Base-by-base conservation (phyloP, 1,140 invertebrate species). In the Pectinophora gossypiella region DNA sequence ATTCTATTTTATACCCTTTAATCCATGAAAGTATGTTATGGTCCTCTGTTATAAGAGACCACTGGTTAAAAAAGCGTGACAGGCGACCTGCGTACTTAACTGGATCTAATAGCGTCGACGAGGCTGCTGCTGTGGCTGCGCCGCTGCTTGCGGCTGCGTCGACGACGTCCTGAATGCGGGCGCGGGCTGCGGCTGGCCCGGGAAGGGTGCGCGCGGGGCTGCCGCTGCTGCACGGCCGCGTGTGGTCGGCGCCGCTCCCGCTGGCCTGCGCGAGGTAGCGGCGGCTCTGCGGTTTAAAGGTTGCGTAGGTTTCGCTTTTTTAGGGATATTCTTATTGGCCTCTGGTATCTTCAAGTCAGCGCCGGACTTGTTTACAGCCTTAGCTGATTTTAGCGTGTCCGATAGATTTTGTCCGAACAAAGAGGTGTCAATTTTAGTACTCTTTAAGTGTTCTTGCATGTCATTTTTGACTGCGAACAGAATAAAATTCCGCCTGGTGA, bases 321-420 rank as follows among this genome's bases (percentile, higher is more conserved):
- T 35, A 7, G 12, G 13, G 15, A 3, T 35, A 13, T 18, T 20
- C 36, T 48, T 12, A 10, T n/a, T 12, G 18, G 23, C 9, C 9
- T 35, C 6, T 23, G 2, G 7, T 19, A 22, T 13, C n/a, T 50
- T 50, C 12, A 50, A 36, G 12, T 50, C 48, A 4, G 19, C 19
- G 20, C 48, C 35, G 1, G 48, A 50, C 22, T 50, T 50, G 18
- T 42, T 50, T 20, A 50, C 36, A 21, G 48, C 48, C 13, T 50
- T 50, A 21, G 48, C 48, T 13, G 36, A 10, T 18, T 50, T 50
- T 19, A 50, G 15, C 7, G 48, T 36, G 3, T 50, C 48, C 5
- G 18, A 3, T 1, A 50, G 23, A n/a, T 50, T 38, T 22, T 50
- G 18, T 13, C 42, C 42, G 13, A 44, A 44, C 10, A 44, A 19